These are phyloP conservation scores for Acrossocheilus wenchowensis DNA, from an alignment of 2,797 vertebrate genomes.

Conservation along the genomic window DNA sequence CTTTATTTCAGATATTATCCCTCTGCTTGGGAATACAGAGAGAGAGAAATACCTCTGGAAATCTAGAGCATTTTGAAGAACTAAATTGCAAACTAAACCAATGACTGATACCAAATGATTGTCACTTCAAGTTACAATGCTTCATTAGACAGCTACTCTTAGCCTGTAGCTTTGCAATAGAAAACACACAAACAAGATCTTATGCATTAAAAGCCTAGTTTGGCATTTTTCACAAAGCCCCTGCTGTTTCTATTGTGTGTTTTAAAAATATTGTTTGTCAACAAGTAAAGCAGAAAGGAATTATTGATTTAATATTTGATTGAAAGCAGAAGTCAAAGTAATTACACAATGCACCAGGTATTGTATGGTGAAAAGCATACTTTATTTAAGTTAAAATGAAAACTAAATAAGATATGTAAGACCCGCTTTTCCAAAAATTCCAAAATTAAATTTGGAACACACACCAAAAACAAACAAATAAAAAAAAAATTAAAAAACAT, in stretches of 20 bases:
- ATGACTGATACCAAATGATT: slow-evolving; percentile 15
- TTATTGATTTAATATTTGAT: neutral
- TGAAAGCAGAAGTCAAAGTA: neutral
- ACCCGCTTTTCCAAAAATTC: neutral
- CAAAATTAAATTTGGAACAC: neutral
- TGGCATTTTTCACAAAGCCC: neutral
- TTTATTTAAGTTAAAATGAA: neutral
- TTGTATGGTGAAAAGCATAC: too few relatives aligned
- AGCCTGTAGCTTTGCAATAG: slow-evolving; percentile 16
- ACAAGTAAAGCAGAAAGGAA: neutral
- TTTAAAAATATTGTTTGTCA: slow-evolving; percentile 1
- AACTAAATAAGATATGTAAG: neutral
- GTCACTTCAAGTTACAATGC: neutral
- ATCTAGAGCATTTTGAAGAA: slow-evolving; percentile 2
- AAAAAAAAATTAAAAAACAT: neutral
- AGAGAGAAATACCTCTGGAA: neutral
- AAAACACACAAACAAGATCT: slow-evolving; percentile 6
- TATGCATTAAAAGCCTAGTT: neutral
- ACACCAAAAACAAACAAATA: neutral
- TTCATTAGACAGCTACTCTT: slow-evolving; percentile 16
- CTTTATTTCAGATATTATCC: slow-evolving; percentile 15
- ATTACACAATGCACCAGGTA: neutral
- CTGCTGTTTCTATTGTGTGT: slow-evolving; percentile 16
- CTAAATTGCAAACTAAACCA: slow-evolving; percentile 17
- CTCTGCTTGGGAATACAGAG: neutral